Evolutionary conservation across 2,113 vertebrate species (phyloP), one percentile per base, ranked within the genome.

Genomic region (Rhinogobius similis): DNA sequence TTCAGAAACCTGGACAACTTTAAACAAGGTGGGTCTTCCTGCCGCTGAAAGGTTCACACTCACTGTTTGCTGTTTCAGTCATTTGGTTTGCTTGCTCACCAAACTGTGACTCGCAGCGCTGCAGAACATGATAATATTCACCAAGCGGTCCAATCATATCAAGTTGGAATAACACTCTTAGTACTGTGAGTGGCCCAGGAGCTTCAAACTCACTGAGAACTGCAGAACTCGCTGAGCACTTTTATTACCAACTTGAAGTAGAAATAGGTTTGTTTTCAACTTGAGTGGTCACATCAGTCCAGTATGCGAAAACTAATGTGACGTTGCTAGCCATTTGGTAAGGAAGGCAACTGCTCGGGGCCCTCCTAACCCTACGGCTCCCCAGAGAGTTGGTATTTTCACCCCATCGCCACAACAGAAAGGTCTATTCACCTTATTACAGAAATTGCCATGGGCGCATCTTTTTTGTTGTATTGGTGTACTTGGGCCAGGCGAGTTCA

Each of bases 1-100:
- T 99, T 99, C 83, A 93, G 98, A 66, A 98, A 95, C 88, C 92
- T 99, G 65, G 97, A 98, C 11, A 99, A 93, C 88, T 99, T 99
- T 86, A 97, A 96, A 85, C 97, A 99, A 95, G 98, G 97, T 99
- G 62, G 24, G 77, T 3, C n/a, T 62, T 2, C 44, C n/a, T 12
- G n/a, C 12, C 0, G n/a, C 11, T 23, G 20, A 61, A 61, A 61
- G 11, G 27, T 36, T 29, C 29, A n/a, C 9, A 8, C 14, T 18
- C 10, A 26, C 23, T 7, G 23, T 39, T 63, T 62, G n/a, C 36
- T 59, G 56, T 59, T 59, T 20, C 38, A 61, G 58, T 61, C 10
- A 10, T n/a, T n/a, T 29, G 26, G 56, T 59, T 61, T 61, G 32
- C 29, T 38, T 38, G 29, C 29, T 59, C 14, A 61, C 20, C 16